Conservation (phyloP, 2,113 vertebrate genomes). For the Centropus bengalensis region DNA sequence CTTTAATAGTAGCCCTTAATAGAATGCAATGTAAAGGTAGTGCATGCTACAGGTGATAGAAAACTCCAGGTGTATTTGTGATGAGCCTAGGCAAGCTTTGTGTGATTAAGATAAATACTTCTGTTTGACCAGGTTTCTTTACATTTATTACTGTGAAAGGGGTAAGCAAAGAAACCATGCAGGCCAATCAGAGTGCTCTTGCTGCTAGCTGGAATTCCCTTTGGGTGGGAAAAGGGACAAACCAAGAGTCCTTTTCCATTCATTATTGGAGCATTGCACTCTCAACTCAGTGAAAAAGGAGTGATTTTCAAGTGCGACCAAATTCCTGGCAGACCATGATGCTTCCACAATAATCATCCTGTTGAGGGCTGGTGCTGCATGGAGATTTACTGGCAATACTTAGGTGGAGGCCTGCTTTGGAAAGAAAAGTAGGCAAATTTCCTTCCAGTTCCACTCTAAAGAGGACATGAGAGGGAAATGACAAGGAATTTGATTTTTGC, state of each 20-base stretch:
- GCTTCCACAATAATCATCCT: not conserved
- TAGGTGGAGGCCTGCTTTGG: not conserved
- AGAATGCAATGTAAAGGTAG: not conserved
- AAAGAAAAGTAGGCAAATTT: conserved; percentile 35
- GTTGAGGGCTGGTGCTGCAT: not conserved
- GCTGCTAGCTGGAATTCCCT: not conserved
- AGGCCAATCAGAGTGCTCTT: not conserved
- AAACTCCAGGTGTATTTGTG: accelerated
- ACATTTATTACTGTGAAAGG: not conserved
- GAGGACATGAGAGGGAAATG: not conserved
- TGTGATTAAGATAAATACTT: not conserved
- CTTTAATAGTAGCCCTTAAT: not conserved
- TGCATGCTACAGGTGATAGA: not conserved
- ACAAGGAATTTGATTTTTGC: conserved; percentile 47
- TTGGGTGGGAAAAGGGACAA: not conserved
- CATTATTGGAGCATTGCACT: not conserved
- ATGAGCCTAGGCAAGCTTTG: not conserved
- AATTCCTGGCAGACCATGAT: not conserved
- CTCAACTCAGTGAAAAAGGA: not conserved
- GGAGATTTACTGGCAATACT: conserved; percentile 30
- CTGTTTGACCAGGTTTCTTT: not conserved
- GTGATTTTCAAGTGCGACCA: not conserved
- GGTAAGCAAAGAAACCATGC: not conserved
- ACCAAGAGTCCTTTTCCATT: not conserved
- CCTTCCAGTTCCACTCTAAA: conserved; percentile 7